Conservation (phyloP, 2,113 vertebrate species). For the Lepus americanus region DNA sequence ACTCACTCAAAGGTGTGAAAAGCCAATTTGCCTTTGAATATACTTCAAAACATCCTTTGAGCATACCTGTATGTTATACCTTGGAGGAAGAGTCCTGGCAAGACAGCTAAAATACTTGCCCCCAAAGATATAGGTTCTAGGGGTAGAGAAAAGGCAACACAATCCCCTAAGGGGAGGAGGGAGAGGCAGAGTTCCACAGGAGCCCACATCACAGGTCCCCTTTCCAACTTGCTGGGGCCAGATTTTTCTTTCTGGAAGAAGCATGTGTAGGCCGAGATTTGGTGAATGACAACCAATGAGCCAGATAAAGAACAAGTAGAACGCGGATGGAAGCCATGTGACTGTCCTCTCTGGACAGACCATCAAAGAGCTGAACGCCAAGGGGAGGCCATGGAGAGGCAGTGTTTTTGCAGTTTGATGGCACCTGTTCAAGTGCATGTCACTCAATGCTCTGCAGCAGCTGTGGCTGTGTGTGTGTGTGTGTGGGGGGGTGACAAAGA, state of each 20-base stretch:
- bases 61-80: background rate
- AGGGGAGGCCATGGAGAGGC: background rate
- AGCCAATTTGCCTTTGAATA: background rate
- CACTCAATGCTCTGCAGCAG: background rate
- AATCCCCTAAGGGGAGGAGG: background rate
- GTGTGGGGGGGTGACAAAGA: background rate
- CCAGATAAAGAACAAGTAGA: background rate
- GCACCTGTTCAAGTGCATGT: background rate
- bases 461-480: background rate
- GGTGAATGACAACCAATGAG: background rate
- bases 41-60: background rate
- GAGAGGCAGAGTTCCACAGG: too few species aligned
- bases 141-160: background rate
- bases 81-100: background rate
- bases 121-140: background rate
- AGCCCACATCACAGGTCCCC: background rate
- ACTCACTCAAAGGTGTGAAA: background rate
- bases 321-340: background rate
- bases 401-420: background rate
- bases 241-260: background rate
- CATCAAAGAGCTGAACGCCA: background rate
- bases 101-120: background rate
- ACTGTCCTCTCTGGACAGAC: background rate
- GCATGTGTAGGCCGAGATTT: background rate
- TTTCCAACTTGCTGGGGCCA: background rate